Conservation (phyloP, 1,140 invertebrate genomes). For the Chymomyza costata region DNA sequence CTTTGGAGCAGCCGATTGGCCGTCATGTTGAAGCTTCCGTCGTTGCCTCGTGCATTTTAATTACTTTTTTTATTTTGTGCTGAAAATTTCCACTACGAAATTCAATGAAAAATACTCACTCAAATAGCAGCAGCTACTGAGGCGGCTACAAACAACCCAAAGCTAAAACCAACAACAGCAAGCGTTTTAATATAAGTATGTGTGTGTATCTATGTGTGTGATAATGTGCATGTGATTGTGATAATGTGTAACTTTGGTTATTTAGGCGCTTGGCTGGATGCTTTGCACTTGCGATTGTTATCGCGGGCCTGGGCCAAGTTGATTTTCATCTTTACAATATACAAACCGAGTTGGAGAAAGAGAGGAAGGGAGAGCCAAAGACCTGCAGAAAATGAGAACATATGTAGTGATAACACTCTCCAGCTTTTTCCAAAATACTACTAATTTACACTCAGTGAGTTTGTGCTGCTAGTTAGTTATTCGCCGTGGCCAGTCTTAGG, state of each 20-base stretch:
- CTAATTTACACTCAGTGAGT: no score
- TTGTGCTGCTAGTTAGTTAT: no score
- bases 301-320: slow-evolving; percentile 50
- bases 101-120: slow-evolving; percentile 66
- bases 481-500: no score
- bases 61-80: slow-evolving; percentile 42
- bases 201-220: slow-evolving; percentile 16
- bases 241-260: slow-evolving; percentile 24
- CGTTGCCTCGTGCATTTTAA: slow-evolving; percentile 69
- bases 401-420: no score
- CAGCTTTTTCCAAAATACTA: no score
- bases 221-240: slow-evolving; percentile 28
- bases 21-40: slow-evolving; percentile 65
- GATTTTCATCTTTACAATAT: slow-evolving; percentile 65
- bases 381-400: no score
- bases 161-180: no score
- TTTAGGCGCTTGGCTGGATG: slow-evolving; percentile 64
- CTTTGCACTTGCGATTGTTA: slow-evolving; percentile 72
- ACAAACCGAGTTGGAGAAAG: slow-evolving; percentile 3
- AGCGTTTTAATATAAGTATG: slow-evolving; percentile 30
- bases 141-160: slow-evolving; percentile 37
- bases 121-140: slow-evolving; percentile 52
- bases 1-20: slow-evolving; percentile 40
- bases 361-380: no score
- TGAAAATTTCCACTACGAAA: slow-evolving; percentile 68